Base-by-base conservation (phyloP, 2,797 vertebrate genomes). In the Galago senegalensis region DNA sequence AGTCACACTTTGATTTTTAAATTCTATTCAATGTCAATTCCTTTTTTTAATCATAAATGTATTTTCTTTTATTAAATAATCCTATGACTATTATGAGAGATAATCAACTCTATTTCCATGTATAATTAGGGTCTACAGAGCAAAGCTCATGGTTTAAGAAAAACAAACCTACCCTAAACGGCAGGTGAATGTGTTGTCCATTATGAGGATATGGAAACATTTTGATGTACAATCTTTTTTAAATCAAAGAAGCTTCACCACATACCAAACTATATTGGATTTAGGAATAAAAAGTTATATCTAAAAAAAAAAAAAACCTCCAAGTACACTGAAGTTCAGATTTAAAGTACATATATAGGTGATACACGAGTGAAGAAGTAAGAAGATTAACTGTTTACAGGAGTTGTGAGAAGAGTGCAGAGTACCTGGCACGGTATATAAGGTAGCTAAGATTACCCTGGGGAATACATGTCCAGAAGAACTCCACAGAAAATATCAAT, bases 1-100 rank as follows among this genome's bases (percentile, higher is more conserved):
- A 75, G 83, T 92, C 60, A 97, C 56, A 61, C 20, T 97, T 79
- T 87, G 88, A 70, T 97, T 94, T 97, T 94, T 53, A 97, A 95
- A 96, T 91, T 97, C 93, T 88, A 94, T 40, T 88, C 93, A 49
- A 27, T 87, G 76, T 83, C 87, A 97, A 70, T 67, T 80, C 5
- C 63, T 89, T 96, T 93, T 84, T 77, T 82, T 40, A 76, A 76
- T 2, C 20, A 53, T 84, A 60, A 84, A 27, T 29, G 5, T n/a
- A 53, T 93, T 72, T 87, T 84, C 46, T 87, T 94, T 97, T 46
- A 93, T 88, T 86, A 80, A 92, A 76, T 20, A 96, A 84, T 27
- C 58, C 29, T 79, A 69, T 27, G 25, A 70, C 13, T 69, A 92
- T 37, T 23, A 76, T 79, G 13, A 81, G 27, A 40, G 63, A 60